Evolutionary conservation across 1,140 invertebrate species (phyloP).

Genomic region (Papilio aristodemus): DNA sequence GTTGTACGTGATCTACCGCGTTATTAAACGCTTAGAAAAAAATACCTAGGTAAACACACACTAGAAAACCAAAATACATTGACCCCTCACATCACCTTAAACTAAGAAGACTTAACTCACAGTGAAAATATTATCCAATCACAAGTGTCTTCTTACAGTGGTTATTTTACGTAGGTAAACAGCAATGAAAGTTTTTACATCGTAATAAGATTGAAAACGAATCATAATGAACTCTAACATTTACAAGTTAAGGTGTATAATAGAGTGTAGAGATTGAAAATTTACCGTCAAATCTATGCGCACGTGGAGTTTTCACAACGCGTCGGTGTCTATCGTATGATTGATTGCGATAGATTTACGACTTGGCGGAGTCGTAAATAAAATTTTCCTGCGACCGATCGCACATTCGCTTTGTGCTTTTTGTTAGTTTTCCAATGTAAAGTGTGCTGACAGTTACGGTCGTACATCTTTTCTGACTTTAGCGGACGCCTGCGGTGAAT

Average conservation of each 20-base stretch:
- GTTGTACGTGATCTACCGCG: conserved; percentile 27
- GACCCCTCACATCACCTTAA: conserved; percentile 19
- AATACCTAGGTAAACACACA: conserved; percentile 23
- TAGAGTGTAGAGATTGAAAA: not conserved
- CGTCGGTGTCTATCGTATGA: conserved; percentile 30
- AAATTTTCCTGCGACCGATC: conserved; percentile 30
- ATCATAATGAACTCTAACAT: conserved; percentile 17
- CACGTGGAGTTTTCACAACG: conserved; percentile 26
- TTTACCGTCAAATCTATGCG: conserved; percentile 29
- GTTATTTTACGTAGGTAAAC: conserved; percentile 29
- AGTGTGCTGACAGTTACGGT: conserved; percentile 22
- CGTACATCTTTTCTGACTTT: conserved; percentile 6
- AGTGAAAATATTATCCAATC: not conserved
- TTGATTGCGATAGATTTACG: conserved; percentile 35
- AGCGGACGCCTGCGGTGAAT: not conserved
- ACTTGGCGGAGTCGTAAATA: conserved; percentile 30
- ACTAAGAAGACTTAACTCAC: conserved; percentile 2
- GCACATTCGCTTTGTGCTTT: conserved; percentile 19
- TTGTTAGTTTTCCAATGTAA: conserved; percentile 26
- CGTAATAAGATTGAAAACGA: not conserved
- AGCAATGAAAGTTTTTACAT: conserved; percentile 30
- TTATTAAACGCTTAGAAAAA: conserved; percentile 28
- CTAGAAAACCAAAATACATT: conserved; percentile 26
- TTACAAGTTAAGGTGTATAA: conserved; percentile 4
- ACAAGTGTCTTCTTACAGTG: conserved; percentile 28